Percentiles rank a stretch among this genome's conserved stretches.
Evolutionary conservation across 2,888 invertebrate genomes (phyloP).

Genomic region (Drosophila hawaiiensis): DNA sequence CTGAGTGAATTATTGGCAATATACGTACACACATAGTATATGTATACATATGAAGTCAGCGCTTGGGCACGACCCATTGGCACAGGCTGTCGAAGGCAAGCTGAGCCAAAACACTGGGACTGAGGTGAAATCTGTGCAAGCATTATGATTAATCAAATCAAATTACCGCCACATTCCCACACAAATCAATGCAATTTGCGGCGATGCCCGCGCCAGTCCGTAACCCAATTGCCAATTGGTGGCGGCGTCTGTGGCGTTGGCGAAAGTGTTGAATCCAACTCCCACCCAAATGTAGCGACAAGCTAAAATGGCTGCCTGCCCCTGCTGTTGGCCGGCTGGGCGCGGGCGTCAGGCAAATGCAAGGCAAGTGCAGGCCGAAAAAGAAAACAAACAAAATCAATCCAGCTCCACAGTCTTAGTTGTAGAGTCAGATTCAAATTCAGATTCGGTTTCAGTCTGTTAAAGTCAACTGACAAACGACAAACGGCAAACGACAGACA

Average conservation of each 20-base stretch:
- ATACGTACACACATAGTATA: slow-evolving; percentile 28
- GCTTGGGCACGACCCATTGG: slow-evolving; percentile 64
- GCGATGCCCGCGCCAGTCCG: slow-evolving; percentile 22
- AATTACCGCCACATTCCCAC: slow-evolving; percentile 78
- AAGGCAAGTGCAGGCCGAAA: slow-evolving; percentile 50
- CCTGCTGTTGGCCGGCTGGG: slow-evolving; percentile 37
- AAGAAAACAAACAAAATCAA: slow-evolving; percentile 47
- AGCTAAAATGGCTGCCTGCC: slow-evolving; percentile 64
- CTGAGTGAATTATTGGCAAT: slow-evolving; percentile 75
- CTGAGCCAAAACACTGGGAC: slow-evolving; percentile 3
- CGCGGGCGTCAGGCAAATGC: slow-evolving; percentile 59
- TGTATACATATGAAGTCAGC: slow-evolving; percentile 32
- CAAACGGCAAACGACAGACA: slow-evolving; percentile 53
- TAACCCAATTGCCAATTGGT: slow-evolving; percentile 55
- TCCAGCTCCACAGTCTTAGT: slow-evolving; percentile 40
- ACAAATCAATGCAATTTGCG: slow-evolving; percentile 78
- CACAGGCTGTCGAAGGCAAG: slow-evolving; percentile 31
- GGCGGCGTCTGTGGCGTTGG: slow-evolving; percentile 33
- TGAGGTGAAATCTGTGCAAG: slow-evolving; percentile 68
- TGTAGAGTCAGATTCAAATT: slow-evolving; percentile 40
- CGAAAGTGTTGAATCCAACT: slow-evolving; percentile 79
- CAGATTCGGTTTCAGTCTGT: slow-evolving; percentile 48
- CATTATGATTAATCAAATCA: slow-evolving; percentile 78
- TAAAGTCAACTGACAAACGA: slow-evolving; percentile 71
- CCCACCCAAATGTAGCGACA: slow-evolving; percentile 71